Conservation (phyloP, 2,888 invertebrate species). For the Dynastes maya region DNA sequence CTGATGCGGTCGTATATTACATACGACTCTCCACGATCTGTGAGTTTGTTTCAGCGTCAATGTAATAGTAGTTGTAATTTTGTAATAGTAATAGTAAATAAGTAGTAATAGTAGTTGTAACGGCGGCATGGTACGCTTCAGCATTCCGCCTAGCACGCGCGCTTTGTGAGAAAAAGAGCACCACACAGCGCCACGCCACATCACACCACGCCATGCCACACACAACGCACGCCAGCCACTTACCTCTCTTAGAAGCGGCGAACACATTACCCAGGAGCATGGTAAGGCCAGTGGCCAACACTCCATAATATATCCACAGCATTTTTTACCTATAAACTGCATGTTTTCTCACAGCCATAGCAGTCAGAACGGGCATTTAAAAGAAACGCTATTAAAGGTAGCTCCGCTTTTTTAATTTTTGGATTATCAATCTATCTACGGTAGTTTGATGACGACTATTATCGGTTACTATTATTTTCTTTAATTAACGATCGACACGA, state of each 20-base stretch:
- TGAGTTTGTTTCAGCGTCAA: too few species aligned
- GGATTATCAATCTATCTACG: too few species aligned
- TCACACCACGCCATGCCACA: neutral
- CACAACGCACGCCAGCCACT: constrained; percentile 50
- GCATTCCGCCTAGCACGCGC: too few species aligned
- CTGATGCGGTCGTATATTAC: too few species aligned
- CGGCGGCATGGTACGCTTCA: too few species aligned
- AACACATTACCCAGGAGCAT: constrained; percentile 62
- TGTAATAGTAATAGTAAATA: too few species aligned
- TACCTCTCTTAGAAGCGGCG: constrained; percentile 68
- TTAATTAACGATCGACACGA: constrained; percentile 11
- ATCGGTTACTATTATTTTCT: neutral
- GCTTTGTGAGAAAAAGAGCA: too few species aligned
- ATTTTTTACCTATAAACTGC: constrained; percentile 68
- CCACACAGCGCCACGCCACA: neutral
- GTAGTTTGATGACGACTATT: neutral
- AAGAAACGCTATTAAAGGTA: constrained; percentile 23
- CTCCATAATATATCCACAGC: constrained; percentile 69
- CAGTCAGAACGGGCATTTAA: constrained; percentile 61
- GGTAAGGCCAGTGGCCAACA: constrained; percentile 64
- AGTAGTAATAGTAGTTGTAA: too few species aligned
- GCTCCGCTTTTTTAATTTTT: constrained; percentile 28
- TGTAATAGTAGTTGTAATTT: too few species aligned
- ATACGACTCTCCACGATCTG: too few species aligned
- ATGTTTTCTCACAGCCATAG: constrained; percentile 69